phyloP scores from a whole-genome alignment of 2,113 vertebrate genomes.

The Petroica traversi region DNA sequence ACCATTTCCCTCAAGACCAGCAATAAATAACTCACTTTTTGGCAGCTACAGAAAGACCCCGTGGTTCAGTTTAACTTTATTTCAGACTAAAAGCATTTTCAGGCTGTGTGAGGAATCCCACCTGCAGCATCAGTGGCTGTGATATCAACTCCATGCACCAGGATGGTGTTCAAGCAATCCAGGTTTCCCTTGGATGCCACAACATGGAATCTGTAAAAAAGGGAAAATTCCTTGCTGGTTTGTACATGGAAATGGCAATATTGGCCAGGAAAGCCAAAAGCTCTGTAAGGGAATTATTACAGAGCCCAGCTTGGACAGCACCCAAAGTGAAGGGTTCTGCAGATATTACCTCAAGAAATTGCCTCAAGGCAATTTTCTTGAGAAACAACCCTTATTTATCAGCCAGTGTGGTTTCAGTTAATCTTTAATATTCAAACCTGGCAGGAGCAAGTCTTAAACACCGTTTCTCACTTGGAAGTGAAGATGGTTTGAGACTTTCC shows the following conservation, averaged over 20 bases:
- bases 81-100: not conserved
- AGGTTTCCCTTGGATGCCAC: constrained; percentile 91
- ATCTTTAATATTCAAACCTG: not conserved
- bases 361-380: not conserved
- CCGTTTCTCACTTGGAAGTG: not conserved
- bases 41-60: not conserved
- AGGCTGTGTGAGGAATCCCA: constrained; percentile 16
- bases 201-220: constrained; percentile 87
- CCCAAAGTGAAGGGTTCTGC: not conserved
- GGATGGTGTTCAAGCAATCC: constrained; percentile 90
- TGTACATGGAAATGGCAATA: not conserved
- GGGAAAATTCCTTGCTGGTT: not conserved
- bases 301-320: not conserved
- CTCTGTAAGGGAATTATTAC: not conserved
- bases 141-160: constrained; percentile 87
- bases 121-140: constrained; percentile 88
- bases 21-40: not conserved
- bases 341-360: not conserved
- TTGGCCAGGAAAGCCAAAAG: not conserved
- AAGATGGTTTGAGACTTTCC: not conserved
- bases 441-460: not conserved
- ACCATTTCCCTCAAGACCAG: not conserved
- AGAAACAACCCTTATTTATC: not conserved
- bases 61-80: not conserved
- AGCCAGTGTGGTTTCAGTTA: not conserved